Evolutionary conservation across 2,113 vertebrate species (phyloP).

Genomic region (Gopherus evgoodei): DNA sequence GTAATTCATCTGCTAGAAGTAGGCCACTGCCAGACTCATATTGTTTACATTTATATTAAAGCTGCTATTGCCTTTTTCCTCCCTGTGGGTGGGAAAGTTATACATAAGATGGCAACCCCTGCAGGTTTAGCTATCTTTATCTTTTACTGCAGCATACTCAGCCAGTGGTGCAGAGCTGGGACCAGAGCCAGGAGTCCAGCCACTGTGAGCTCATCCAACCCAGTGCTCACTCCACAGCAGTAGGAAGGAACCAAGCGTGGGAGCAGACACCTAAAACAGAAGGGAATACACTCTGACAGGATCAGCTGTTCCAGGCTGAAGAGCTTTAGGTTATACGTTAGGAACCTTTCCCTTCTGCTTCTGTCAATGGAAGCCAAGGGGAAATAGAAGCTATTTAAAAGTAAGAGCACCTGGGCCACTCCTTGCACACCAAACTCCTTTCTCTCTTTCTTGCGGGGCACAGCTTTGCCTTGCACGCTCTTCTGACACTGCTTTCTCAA

Average conservation of each 20-base stretch:
- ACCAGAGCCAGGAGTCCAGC: slow-evolving; percentile 40
- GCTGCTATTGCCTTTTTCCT: not conserved
- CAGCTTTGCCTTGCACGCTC: not conserved
- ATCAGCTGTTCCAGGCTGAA: not conserved
- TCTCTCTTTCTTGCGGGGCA: rapidly evolving
- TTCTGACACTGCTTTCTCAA: not conserved
- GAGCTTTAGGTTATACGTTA: rapidly evolving
- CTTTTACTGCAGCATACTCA: slow-evolving; percentile 51
- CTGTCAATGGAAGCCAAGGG: not conserved
- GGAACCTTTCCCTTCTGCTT: not conserved
- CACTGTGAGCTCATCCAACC: slow-evolving; percentile 29
- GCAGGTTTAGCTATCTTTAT: not conserved
- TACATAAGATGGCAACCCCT: slow-evolving; percentile 15
- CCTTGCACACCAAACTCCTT: not conserved
- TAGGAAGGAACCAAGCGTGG: rapidly evolving
- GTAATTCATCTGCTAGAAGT: not conserved
- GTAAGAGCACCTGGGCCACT: not conserved
- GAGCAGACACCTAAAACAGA: rapidly evolving
- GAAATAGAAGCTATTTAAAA: not conserved
- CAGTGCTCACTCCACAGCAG: rapidly evolving
- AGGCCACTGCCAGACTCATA: slow-evolving; percentile 2
- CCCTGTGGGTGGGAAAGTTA: not conserved
- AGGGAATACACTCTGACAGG: not conserved
- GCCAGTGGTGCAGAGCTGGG: slow-evolving; percentile 62
- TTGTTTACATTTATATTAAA: slow-evolving; percentile 43